A percentile compares a stretch with the other conserved stretches of the same genome.
Conservation (phyloP, 1,140 invertebrate species). For the Trialeurodes vaporariorum region DNA sequence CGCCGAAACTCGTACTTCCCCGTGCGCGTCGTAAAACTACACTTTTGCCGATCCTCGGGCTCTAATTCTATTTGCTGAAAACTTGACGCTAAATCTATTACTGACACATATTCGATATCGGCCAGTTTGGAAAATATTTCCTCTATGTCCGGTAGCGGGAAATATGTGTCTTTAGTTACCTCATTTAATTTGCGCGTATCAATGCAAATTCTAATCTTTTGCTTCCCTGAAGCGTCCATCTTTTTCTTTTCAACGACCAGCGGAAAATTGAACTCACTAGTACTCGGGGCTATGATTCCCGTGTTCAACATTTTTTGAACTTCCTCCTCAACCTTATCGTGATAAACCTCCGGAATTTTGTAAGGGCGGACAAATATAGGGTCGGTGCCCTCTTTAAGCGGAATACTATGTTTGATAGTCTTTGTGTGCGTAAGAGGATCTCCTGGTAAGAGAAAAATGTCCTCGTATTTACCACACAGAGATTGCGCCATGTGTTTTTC, state of each 20-base stretch:
- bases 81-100: not conserved
- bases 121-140: constrained; percentile 34
- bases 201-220: constrained; percentile 30
- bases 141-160: constrained; percentile 41
- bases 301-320: constrained; percentile 1
- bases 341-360: not conserved
- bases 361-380: not conserved
- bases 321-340: not conserved
- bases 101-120: constrained; percentile 7
- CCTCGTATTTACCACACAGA: not conserved
- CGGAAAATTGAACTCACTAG: constrained; percentile 7
- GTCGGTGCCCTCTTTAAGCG: constrained; percentile 6
- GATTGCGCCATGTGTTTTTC: not conserved
- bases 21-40: not conserved
- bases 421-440: constrained; percentile 6
- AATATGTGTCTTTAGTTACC: constrained; percentile 30
- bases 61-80: not conserved
- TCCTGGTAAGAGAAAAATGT: constrained; percentile 11
- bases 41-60: not conserved
- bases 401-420: constrained; percentile 10
- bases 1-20: constrained; percentile 26
- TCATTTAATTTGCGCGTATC: constrained; percentile 32
- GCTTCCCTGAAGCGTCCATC: constrained; percentile 19
- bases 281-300: not conserved
- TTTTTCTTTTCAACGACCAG: constrained; percentile 8